phyloP scores from a whole-genome alignment of 2,888 invertebrate genomes.

The Nycteola revayana region DNA sequence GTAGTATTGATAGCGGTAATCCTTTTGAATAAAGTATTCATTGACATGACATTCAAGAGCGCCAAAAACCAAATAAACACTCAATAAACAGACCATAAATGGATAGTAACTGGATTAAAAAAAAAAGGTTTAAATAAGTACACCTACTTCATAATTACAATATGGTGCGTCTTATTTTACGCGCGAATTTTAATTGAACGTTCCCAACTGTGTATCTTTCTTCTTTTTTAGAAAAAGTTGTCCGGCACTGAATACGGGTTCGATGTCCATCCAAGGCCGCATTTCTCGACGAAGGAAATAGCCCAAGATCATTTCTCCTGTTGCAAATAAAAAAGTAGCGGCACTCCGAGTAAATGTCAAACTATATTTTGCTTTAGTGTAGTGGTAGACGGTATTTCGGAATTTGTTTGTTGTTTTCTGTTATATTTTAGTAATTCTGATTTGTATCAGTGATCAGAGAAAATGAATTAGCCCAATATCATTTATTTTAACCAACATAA shows the following conservation, averaged over 20 bases:
- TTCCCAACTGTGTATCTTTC: constrained; percentile 13
- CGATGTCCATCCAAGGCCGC: constrained; percentile 66
- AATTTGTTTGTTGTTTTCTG: no score
- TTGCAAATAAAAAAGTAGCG: constrained; percentile 42
- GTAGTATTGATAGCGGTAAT: no score
- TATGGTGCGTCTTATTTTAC: constrained; percentile 6
- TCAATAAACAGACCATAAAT: no score
- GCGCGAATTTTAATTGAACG: constrained; percentile 29
- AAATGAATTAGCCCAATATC: no score
- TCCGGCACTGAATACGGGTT: constrained; percentile 47
- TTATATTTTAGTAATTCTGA: no score
- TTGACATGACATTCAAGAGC: no score
- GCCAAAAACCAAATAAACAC: no score
- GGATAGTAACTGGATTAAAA: no score
- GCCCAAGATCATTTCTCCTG: constrained; percentile 70
- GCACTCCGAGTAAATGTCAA: constrained; percentile 41
- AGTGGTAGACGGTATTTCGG: constrained; percentile 9
- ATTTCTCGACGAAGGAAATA: constrained; percentile 64
- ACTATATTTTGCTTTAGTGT: constrained; percentile 25
- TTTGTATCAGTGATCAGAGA: no score
- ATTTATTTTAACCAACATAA: no score
- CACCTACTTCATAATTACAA: constrained; percentile 7
- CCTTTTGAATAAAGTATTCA: no score
- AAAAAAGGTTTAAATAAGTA: no score
- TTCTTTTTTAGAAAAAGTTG: constrained; percentile 45